Evolutionary conservation across 1,140 invertebrate species (phyloP).

Genomic region (Schlechtendalia chinensis): DNA sequence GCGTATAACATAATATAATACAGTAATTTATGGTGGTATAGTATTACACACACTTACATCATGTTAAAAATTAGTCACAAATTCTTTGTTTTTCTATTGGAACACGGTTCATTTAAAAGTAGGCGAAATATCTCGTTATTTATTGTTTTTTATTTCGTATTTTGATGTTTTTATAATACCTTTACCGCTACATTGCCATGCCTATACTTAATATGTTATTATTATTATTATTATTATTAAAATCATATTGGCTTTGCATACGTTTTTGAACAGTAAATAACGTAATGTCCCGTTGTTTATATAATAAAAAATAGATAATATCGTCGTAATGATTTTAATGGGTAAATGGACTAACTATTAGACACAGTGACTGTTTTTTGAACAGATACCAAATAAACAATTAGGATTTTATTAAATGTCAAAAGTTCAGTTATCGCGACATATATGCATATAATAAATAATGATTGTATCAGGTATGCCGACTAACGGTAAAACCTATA

Average conservation of each 20-base stretch:
- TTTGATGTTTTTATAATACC: not conserved
- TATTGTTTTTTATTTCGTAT: not conserved
- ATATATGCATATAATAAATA: not conserved
- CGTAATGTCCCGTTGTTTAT: no score
- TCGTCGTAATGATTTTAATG: not conserved
- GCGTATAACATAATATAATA: not conserved
- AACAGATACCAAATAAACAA: no score
- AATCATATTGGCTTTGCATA: no score
- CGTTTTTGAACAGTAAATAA: no score
- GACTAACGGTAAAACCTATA: not conserved
- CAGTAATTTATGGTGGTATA: not conserved
- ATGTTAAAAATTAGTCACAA: constrained; percentile 7
- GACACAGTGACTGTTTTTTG: not conserved
- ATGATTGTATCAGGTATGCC: not conserved
- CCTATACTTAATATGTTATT: no score
- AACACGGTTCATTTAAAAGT: not conserved
- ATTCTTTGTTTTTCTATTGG: not conserved
- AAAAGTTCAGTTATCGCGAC: not conserved
- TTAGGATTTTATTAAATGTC: not conserved
- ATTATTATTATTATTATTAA: no score
- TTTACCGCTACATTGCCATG: not conserved
- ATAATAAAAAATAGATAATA: not conserved
- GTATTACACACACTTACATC: not conserved
- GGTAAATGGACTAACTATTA: not conserved
- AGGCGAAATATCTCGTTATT: not conserved